A percentile compares a stretch with the other conserved stretches of the same genome.
Conservation (phyloP, 2,888 invertebrate genomes). For the Lordiphosa andalusiaca region DNA sequence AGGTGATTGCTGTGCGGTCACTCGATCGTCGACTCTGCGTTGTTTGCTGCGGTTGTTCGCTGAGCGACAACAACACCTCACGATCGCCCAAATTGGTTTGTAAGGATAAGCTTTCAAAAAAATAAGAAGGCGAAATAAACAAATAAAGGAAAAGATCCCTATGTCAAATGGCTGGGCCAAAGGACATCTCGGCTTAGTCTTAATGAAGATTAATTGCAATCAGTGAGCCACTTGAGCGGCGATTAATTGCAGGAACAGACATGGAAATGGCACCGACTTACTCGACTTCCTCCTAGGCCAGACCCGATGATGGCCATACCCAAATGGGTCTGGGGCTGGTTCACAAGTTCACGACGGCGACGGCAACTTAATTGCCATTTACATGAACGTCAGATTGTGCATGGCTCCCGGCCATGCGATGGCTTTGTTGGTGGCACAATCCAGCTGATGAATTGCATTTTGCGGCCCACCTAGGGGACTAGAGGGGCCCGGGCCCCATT, state of each 20-base stretch:
- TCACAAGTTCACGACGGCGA: slow-evolving; percentile 75
- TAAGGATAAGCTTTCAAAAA: slow-evolving; percentile 59
- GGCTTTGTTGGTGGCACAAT: slow-evolving; percentile 70
- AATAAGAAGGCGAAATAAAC: neutral
- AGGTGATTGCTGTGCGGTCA: slow-evolving; percentile 76
- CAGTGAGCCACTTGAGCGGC: slow-evolving; percentile 77
- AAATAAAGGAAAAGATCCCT: slow-evolving; percentile 22
- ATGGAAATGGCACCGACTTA: slow-evolving; percentile 51
- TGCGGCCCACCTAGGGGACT: slow-evolving; percentile 1
- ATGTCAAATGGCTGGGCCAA: slow-evolving; percentile 70
- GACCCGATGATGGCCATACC: slow-evolving; percentile 19
- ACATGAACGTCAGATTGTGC: slow-evolving; percentile 53
- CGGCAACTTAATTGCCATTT: slow-evolving; percentile 75
- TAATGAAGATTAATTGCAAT: slow-evolving; percentile 81
- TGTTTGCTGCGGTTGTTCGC: slow-evolving; percentile 14
- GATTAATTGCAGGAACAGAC: slow-evolving; percentile 73
- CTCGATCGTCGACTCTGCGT: slow-evolving; percentile 36
- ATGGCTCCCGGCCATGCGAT: slow-evolving; percentile 40
- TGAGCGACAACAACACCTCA: slow-evolving; percentile 60
- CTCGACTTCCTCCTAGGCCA: slow-evolving; percentile 48
- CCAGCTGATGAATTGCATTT: slow-evolving; percentile 59
- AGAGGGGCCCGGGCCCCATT: slow-evolving; percentile 10
- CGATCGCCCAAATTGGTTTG: slow-evolving; percentile 75
- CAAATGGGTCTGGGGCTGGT: slow-evolving; percentile 39
- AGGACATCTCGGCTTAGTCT: slow-evolving; percentile 53